Conservation (phyloP, 2,888 invertebrate species). For the Pollenia amentaria region DNA sequence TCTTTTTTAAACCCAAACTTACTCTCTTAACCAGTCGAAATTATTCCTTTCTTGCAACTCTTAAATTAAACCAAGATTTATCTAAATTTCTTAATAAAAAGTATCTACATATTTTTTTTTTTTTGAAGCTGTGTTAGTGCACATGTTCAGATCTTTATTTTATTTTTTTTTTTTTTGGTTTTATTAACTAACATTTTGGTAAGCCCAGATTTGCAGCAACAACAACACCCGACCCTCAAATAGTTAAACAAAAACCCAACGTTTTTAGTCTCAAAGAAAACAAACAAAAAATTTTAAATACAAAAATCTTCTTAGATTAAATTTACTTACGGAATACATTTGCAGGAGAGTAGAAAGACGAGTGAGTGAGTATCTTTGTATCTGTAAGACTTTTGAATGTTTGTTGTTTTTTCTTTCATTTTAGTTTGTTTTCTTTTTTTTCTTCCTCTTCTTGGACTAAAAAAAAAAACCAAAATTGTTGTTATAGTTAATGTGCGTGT, state of each 20-base stretch:
- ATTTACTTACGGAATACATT: slow-evolving; percentile 10
- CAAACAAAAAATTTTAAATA: slow-evolving; percentile 40
- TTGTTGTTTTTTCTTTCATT: slow-evolving; percentile 32
- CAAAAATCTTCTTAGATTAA: slow-evolving; percentile 36
- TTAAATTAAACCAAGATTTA: slow-evolving; percentile 16
- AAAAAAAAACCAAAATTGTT: slow-evolving; percentile 76
- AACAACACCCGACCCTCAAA: slow-evolving; percentile 31
- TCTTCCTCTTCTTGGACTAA: slow-evolving; percentile 79
- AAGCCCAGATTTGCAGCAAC: slow-evolving; percentile 9
- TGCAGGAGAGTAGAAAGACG: not conserved
- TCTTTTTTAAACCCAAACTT: not conserved
- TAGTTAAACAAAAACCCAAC: slow-evolving; percentile 37
- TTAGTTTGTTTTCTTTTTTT: slow-evolving; percentile 15
- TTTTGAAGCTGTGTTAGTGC: slow-evolving; percentile 5
- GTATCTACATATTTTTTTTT: not conserved
- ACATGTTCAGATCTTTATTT: not conserved
- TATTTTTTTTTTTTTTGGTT: not conserved
- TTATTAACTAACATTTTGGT: not conserved
- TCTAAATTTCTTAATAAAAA: not conserved
- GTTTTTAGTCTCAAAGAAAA: slow-evolving; percentile 35
- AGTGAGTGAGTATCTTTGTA: not conserved
- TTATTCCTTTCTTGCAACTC: not conserved
- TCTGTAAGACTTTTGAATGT: slow-evolving; percentile 33
- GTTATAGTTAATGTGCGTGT: slow-evolving; percentile 80
- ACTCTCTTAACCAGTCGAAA: not conserved